Base-by-base conservation (phyloP, 2,797 vertebrate species). In the Decapterus maruadsi region DNA sequence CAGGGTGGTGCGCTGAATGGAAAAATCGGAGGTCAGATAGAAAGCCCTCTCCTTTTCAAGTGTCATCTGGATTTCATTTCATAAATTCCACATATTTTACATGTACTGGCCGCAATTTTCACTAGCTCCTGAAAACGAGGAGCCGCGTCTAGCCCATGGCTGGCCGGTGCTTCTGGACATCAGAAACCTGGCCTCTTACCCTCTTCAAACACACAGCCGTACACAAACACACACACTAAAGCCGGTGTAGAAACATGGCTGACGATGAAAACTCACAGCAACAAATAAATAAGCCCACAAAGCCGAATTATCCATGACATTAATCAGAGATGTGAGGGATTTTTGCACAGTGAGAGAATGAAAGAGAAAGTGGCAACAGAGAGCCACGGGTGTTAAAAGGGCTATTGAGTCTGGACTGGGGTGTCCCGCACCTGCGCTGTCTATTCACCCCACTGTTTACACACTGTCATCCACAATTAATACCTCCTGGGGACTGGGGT, bases 391-490 rank as follows among this genome's bases (percentile, higher is more conserved):
- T 97, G 96, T 98, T 96, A 97, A 97, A 97, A 96, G 95, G 92
- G 90, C 95, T 90, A 93, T 92, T 92, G 89, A 90, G 94, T 94
- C 94, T 88, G 93, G 92, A 94, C 95, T 82, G 92, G 91, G 90
- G 96, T 95, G 88, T 93, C 96, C 95, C 94, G 96, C 98, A 99
- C 98, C 98, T 99, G 98, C 97, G 80, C 91, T 78, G 92, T 93
- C 97, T 96, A 97, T 99, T 99, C 97, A 97, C 95, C 82, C 93
- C 94, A 92, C 92, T 99, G 97, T 98, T 99, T 98, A 98, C 97
- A 98, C 96, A 96, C 96, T 99, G 98, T 98, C 97, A 98, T 96
- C 95, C 92, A 92, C 97, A 98, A 98, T 98, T 97, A 97, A 96
- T 95, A 95, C 96, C 96, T 97, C 89, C 87, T 82, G 90, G 88